phyloP scores from a whole-genome alignment of 2,888 invertebrate genomes.

The Leptopilina syphax region DNA sequence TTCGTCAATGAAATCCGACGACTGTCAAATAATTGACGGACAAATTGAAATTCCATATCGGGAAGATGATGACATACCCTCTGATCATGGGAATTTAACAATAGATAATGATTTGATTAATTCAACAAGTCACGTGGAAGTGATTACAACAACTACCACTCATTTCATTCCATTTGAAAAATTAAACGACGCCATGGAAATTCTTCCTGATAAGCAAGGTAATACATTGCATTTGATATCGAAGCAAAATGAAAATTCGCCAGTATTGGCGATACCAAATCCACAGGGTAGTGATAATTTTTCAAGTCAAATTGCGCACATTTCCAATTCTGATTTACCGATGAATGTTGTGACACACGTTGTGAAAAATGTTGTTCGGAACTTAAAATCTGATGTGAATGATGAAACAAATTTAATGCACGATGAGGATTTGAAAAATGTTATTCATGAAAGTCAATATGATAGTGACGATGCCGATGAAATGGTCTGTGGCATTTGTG shows the following conservation, averaged over 20 bases:
- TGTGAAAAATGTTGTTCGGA: slow-evolving; percentile 10
- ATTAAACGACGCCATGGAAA: slow-evolving; percentile 55
- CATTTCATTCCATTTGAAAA: slow-evolving; percentile 65
- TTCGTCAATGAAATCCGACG: slow-evolving; percentile 49
- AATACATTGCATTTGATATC: slow-evolving; percentile 71
- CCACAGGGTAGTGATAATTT: slow-evolving; percentile 66
- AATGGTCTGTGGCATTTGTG: slow-evolving; percentile 74
- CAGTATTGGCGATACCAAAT: slow-evolving; percentile 70
- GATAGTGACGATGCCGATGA: slow-evolving; percentile 68
- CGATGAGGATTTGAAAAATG: slow-evolving; percentile 54
- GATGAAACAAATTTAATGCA: slow-evolving; percentile 56
- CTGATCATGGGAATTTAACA: slow-evolving; percentile 46
- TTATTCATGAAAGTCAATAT: slow-evolving; percentile 62
- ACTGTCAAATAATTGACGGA: slow-evolving; percentile 50
- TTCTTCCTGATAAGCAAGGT: slow-evolving; percentile 53
- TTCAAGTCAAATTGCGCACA: slow-evolving; percentile 67
- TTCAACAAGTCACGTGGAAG: slow-evolving; percentile 43
- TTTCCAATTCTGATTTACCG: slow-evolving; percentile 56
- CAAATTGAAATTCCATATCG: slow-evolving; percentile 29
- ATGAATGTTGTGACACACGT: slow-evolving; percentile 51
- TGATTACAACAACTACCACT: slow-evolving; percentile 54
- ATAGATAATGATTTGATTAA: slow-evolving; percentile 43
- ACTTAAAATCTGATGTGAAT: slow-evolving; percentile 45
- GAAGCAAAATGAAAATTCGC: slow-evolving; percentile 68
- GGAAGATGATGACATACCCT: slow-evolving; percentile 10